A percentile compares a stretch with the other conserved stretches of the same genome.
Evolutionary conservation across 2,113 vertebrate genomes (phyloP).

Genomic region (Cathartes aura): DNA sequence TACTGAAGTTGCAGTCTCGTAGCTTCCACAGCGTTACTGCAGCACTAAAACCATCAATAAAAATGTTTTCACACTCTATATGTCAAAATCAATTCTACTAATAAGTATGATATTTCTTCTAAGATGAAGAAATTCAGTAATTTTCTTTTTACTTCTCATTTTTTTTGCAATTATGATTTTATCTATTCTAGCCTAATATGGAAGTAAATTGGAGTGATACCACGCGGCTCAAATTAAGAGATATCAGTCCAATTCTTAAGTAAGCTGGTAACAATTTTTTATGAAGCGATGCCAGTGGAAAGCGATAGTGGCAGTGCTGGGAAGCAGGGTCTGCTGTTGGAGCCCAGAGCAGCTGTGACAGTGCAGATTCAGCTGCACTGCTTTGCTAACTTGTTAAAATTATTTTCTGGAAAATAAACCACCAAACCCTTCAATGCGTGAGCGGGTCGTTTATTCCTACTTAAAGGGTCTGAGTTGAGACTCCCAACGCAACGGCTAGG

Average conservation of each 20-base stretch:
- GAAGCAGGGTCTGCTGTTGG: not conserved
- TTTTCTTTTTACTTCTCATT: not conserved
- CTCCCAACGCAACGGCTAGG: not conserved
- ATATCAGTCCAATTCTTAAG: slow-evolving; percentile 37
- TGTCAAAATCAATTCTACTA: not conserved
- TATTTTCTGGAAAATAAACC: slow-evolving; percentile 25
- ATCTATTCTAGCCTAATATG: not conserved
- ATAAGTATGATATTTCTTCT: not conserved
- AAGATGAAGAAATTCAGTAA: not conserved
- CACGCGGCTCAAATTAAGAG: slow-evolving; percentile 31
- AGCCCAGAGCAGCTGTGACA: not conserved
- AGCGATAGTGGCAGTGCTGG: not conserved
- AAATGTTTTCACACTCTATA: not conserved
- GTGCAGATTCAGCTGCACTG: not conserved
- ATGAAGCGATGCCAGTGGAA: not conserved
- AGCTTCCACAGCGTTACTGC: not conserved
- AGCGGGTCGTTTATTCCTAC: slow-evolving; percentile 1
- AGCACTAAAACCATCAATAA: not conserved
- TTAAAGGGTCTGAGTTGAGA: not conserved
- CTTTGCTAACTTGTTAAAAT: not conserved
- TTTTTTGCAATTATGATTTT: not conserved
- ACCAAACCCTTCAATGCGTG: not conserved
- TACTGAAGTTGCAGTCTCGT: not conserved
- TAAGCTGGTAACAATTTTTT: slow-evolving; percentile 46
- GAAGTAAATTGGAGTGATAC: slow-evolving; percentile 14